phyloP scores from a whole-genome alignment of 2,113 vertebrate species.

The Ailuropoda melanoleuca region DNA sequence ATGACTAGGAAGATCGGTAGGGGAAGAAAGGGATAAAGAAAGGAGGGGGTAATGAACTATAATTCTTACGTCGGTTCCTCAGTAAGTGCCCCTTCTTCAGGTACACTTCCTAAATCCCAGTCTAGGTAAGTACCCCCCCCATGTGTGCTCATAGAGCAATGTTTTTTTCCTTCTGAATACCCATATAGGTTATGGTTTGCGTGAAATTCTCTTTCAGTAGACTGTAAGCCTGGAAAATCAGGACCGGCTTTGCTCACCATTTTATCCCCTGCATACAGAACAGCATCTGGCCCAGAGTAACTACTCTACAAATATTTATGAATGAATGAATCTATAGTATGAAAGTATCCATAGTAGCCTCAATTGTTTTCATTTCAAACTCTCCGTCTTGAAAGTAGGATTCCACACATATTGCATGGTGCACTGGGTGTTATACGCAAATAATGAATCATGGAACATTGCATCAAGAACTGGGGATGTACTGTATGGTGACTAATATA shows the following conservation, averaged over 20 bases:
- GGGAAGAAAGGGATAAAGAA: too few relatives aligned
- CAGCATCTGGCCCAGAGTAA: neutral
- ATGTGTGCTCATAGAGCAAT: fast-evolving
- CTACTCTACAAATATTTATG: neutral
- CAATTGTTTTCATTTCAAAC: neutral
- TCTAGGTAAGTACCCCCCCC: neutral
- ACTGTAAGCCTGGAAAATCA: neutral
- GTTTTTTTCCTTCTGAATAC: neutral
- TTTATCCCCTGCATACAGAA: neutral
- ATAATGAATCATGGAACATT: too few relatives aligned
- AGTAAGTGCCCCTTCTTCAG: neutral
- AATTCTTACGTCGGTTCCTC: neutral
- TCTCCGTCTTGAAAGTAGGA: neutral
- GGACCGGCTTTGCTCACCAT: neutral
- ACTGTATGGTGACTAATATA: too few relatives aligned
- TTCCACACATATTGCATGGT: neutral
- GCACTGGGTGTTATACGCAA: too few relatives aligned
- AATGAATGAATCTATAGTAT: neutral
- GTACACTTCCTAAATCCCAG: neutral
- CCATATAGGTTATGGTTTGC: neutral
- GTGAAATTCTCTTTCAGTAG: neutral
- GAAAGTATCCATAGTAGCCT: neutral
- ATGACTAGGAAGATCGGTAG: too few relatives aligned
- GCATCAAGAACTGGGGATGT: too few relatives aligned
- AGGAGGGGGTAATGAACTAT: neutral